phyloP scores from a whole-genome alignment of 2,797 vertebrate species.

The Tokudaia tokunoshimensis region DNA sequence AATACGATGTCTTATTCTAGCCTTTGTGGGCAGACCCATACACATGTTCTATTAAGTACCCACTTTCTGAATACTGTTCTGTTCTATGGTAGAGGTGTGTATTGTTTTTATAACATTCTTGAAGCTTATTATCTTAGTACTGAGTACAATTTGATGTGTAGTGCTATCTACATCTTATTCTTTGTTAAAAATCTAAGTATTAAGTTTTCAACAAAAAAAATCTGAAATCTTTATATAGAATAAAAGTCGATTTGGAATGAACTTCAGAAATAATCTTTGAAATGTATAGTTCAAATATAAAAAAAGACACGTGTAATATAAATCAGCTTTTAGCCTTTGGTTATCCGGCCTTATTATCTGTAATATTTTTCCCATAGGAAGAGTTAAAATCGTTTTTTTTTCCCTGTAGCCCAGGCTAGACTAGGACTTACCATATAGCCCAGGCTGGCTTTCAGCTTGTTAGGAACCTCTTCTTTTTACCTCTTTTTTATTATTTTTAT shows the following conservation, averaged over 20 bases:
- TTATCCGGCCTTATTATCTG: background rate
- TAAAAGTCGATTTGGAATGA: background rate
- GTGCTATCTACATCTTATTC: conserved; percentile 10
- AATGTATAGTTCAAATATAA: background rate
- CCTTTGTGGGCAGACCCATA: background rate
- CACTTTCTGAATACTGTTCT: conserved; percentile 3
- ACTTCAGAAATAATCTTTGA: background rate
- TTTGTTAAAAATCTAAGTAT: conserved; percentile 17
- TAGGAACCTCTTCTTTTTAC: background rate
- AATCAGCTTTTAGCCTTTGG: background rate
- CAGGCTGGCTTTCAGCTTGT: background rate
- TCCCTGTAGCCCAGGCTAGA: background rate
- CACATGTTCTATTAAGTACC: background rate
- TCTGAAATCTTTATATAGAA: background rate
- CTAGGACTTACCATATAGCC: background rate
- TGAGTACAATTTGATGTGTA: background rate
- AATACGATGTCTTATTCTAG: background rate
- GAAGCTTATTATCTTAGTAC: background rate
- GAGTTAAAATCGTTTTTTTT: background rate
- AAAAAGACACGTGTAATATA: background rate
- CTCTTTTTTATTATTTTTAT: too few relatives aligned
- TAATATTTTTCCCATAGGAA: background rate
- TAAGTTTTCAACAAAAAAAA: conserved; percentile 48
- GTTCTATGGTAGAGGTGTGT: background rate
- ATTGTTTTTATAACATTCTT: background rate